Base-by-base conservation (phyloP, 2,113 vertebrate species). In the Prinia subflava region DNA sequence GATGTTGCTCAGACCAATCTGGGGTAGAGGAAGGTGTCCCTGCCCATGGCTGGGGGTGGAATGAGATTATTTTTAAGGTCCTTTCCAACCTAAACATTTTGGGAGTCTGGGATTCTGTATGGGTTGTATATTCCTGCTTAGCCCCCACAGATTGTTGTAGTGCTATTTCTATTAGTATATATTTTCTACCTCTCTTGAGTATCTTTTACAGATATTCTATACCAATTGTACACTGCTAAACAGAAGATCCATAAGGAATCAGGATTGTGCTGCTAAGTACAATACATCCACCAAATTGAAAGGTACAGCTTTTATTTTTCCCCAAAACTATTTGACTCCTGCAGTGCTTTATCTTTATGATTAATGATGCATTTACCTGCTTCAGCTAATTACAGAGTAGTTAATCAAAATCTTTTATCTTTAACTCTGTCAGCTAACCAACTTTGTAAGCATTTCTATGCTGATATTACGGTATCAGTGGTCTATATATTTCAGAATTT, bases 1-100 rank as follows among this genome's bases (percentile, higher is more conserved):
- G 50, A 74, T 8, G 15, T 4, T 15, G 28, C 41, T 49, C 2
- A 0, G 42, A 56, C 41, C 19, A 47, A 10, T 0, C n/a, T 64
- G 59, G 41, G 3, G 1, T 10, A 41, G 60, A n/a, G 24, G 30
- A 28, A 64, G 7, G 11, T 55, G 23, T 64, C n/a, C n/a, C 57
- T 64, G 22, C 7, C 18, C 33, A 19, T 55, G 49, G 28, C n/a
- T 22, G n/a, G 18, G 17, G 4, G 10, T 74, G 28, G 23, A 47
- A 56, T 15, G 33, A 24, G 50, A 47, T 65, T 12, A 28, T n/a
- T 39, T 74, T 56, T 30, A 10, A 84, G 19, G 41, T 74, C 8
- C 19, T 15, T 47, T 56, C n/a, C 50, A 39, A 39, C n/a, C 5
- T 15, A 55, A 64, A 39, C 12, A 63, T 47, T 74, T 59, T n/a